These are phyloP conservation scores for Pammene aurita DNA, from an alignment of 2,888 invertebrate genomes.

Conservation along the genomic window DNA sequence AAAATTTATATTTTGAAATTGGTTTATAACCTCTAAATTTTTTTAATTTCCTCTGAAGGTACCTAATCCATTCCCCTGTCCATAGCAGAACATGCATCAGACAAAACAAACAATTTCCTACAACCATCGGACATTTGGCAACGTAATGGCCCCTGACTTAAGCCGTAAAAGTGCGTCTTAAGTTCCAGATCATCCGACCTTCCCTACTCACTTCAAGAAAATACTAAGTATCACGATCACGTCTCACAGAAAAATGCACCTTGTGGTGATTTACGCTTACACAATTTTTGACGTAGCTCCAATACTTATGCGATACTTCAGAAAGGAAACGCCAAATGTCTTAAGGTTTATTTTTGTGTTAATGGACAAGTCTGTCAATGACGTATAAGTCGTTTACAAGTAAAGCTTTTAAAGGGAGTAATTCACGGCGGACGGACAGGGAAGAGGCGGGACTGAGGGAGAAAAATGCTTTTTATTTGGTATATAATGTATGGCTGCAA, in stretches of 20 bases:
- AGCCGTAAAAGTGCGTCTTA: conserved; percentile 53
- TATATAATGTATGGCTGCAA: conserved; percentile 28
- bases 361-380: not conserved
- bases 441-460: conserved; percentile 56
- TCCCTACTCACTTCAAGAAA: not conserved
- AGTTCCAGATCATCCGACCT: conserved; percentile 56
- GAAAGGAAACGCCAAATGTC: not conserved
- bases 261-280: not conserved
- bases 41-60: not conserved
- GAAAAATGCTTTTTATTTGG: conserved; percentile 46
- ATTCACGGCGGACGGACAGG: conserved; percentile 56
- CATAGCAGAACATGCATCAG: conserved; percentile 15
- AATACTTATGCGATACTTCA: not conserved
- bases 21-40: too few species aligned
- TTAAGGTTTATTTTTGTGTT: not conserved
- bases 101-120: conserved; percentile 40
- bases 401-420: conserved; percentile 41
- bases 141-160: conserved; percentile 54
- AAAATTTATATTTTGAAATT: too few species aligned
- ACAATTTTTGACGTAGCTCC: not conserved
- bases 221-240: not conserved
- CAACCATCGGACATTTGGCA: conserved; percentile 42
- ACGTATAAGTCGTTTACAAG: conserved; percentile 12
- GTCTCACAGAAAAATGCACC: not conserved
- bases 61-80: not conserved